Conservation (phyloP, 1,140 invertebrate species). For the Drosophila mayri region DNA sequence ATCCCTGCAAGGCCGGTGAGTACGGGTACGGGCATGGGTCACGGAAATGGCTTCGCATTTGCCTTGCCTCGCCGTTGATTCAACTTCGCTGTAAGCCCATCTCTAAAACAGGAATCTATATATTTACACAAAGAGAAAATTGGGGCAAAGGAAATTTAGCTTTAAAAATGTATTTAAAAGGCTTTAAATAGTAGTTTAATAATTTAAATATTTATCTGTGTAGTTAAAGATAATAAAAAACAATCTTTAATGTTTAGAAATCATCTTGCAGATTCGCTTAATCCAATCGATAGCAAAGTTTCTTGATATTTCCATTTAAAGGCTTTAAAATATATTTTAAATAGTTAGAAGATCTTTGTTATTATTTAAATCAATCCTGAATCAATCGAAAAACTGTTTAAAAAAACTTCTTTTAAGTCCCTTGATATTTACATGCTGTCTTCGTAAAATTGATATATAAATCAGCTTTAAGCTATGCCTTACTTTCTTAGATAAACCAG, state of each 20-base stretch:
- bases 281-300: not conserved
- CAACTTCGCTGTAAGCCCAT: conserved; percentile 45
- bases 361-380: not conserved
- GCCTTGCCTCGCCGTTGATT: conserved; percentile 22
- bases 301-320: too few relatives aligned
- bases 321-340: not conserved
- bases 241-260: not conserved
- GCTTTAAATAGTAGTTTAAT: not conserved
- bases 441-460: not conserved
- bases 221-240: not conserved
- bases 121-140: conserved; percentile 3
- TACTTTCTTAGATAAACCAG: not conserved
- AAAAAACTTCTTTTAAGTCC: too few relatives aligned
- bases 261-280: not conserved
- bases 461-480: not conserved
- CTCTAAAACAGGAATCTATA: conserved; percentile 30
- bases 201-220: not conserved
- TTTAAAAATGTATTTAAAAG: too few relatives aligned
- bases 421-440: not conserved
- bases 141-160: too few relatives aligned
- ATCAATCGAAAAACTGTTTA: not conserved
- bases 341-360: not conserved
- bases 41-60: conserved; percentile 48
- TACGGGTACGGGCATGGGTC: conserved; percentile 45
- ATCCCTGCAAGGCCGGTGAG: conserved; percentile 94